These are phyloP conservation scores for Dicyrtomina minuta DNA, from an alignment of 2,888 invertebrate genomes.

Conservation along the genomic window DNA sequence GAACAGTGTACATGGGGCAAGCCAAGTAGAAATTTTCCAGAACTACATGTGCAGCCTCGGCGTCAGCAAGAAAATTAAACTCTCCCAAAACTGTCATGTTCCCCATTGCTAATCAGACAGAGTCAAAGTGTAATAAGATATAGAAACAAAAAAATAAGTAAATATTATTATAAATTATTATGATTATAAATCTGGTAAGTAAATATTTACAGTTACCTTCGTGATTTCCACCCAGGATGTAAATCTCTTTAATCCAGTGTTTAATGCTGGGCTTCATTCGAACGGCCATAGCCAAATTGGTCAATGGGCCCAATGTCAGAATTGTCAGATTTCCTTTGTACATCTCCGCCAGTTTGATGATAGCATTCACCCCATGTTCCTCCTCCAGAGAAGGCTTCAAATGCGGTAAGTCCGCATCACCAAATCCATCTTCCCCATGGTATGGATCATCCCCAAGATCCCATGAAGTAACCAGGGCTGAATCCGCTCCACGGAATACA, in stretches of 20 bases:
- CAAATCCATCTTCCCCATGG: constrained; percentile 57
- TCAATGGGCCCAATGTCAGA: constrained; percentile 69
- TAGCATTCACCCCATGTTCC: constrained; percentile 53
- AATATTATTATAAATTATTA: too few species aligned
- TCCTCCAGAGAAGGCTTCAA: constrained; percentile 50
- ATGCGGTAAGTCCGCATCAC: constrained; percentile 53
- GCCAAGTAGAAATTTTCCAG: constrained; percentile 61
- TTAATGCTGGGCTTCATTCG: constrained; percentile 63
- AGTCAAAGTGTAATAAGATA: neutral
- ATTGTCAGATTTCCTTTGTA: constrained; percentile 53
- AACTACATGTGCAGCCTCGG: constrained; percentile 75
- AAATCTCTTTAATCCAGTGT: constrained; percentile 41
- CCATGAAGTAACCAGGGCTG: constrained; percentile 32
- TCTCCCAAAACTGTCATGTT: constrained; percentile 68
- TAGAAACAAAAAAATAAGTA: too few species aligned
- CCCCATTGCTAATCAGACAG: constrained; percentile 59
- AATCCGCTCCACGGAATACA: constrained; percentile 66
- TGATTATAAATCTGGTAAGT: too few species aligned
- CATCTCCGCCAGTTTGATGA: constrained; percentile 50
- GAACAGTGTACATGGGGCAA: constrained; percentile 64
- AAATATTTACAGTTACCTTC: too few species aligned
- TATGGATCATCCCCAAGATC: constrained; percentile 50
- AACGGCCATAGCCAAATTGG: constrained; percentile 75
- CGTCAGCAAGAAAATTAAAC: constrained; percentile 75
- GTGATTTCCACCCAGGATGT: constrained; percentile 51